Conservation (phyloP, 2,113 vertebrate species). For the Suricata suricatta region DNA sequence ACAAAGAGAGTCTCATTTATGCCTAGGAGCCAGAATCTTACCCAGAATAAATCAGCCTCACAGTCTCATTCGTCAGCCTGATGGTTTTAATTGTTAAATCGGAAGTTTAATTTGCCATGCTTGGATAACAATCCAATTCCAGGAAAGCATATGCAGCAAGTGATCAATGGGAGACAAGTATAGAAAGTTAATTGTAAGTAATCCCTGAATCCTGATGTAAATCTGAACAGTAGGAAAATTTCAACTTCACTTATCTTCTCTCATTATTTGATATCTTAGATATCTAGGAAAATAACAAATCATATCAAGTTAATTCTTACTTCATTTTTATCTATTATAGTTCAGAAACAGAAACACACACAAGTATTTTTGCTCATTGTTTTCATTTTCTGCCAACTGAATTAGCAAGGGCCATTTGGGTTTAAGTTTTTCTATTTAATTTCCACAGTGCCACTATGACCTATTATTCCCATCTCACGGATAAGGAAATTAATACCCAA, state of each 20-base stretch:
- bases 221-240: slow-evolving; percentile 25
- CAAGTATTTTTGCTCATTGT: background rate
- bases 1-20: slow-evolving; percentile 45
- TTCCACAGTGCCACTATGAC: background rate
- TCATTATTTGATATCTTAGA: slow-evolving; percentile 11
- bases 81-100: slow-evolving; percentile 82
- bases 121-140: slow-evolving; percentile 80
- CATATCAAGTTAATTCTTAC: slow-evolving; percentile 13
- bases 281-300: background rate
- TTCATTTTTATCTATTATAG: background rate
- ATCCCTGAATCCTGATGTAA: slow-evolving; percentile 67
- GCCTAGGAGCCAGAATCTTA: slow-evolving; percentile 60
- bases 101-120: slow-evolving; percentile 82
- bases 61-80: slow-evolving; percentile 74
- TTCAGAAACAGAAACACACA: background rate
- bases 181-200: slow-evolving; percentile 65
- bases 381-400: slow-evolving; percentile 27
- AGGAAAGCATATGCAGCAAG: slow-evolving; percentile 76
- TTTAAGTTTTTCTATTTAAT: background rate
- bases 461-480: background rate
- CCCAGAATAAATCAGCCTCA: slow-evolving; percentile 71
- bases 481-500: background rate
- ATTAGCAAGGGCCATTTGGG: background rate
- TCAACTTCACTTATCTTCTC: background rate
- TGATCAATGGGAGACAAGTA: slow-evolving; percentile 66